Evolutionary conservation across 2,113 vertebrate genomes (phyloP), one percentile per base, ranked within the genome.

Genomic region (Amazona vittata): DNA sequence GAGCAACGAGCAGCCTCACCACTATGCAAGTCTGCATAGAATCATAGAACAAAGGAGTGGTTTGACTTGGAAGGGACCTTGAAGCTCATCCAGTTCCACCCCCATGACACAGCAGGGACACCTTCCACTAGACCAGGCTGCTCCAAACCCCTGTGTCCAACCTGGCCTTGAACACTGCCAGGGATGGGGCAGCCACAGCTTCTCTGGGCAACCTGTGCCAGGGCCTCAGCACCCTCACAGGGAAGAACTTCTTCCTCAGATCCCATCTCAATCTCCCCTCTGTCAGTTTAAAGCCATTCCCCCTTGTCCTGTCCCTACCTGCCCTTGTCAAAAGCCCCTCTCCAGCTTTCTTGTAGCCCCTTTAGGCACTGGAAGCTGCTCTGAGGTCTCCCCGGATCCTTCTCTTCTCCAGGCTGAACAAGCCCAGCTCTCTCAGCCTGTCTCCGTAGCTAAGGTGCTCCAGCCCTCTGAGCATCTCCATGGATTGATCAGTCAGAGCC

Each of bases 1-100:
- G 1, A 80, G 76, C 31, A 3, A 3, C 0, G 3, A 50, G 55
- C 47, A 26, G 71, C 53, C 16, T 12, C 6, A 0, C 24, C 20
- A 4, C 12, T 21, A 31, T 20, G 6, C 3, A 1, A 20, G 25
- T 25, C 55, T n/a, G 33, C 1, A 1, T n/a, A 57, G 19, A n/a
- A 57, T n/a, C 31, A 57, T 14, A n/a, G 55, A 57, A 57, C 33
- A 21, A 57, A n/a, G 19, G 31, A 57, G 12, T 21, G 12, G 5
- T n/a, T 57, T n/a, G 12, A 31, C 12, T n/a, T 57, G 31, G 18
- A 57, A 57, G 53, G 31, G 55, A 57, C 55, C 19, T 57, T 57
- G n/a, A 57, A 57, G 19, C 19, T 9, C 55, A 21, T 21, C 31
- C 55, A 21, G 12, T n/a, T n/a, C 55, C 31, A 57, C 13, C 8